These are phyloP conservation scores for Pantherophis vulpinus DNA, from an alignment of 2,797 vertebrate genomes.

Conservation along the genomic window DNA sequence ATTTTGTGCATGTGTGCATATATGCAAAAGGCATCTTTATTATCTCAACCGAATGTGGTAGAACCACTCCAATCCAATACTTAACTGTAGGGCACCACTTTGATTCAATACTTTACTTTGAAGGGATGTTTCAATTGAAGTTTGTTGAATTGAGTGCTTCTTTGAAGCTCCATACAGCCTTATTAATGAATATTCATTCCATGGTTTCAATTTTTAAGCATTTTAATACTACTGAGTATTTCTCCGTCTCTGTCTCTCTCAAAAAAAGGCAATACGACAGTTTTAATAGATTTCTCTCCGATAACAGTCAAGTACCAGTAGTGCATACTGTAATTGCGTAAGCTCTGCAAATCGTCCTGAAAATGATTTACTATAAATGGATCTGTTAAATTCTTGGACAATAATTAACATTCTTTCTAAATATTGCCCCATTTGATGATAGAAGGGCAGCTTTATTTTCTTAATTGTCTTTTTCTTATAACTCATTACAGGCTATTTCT, in stretches of 20 bases:
- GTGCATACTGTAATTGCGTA: not conserved
- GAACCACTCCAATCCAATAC: not conserved
- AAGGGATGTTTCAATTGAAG: not conserved
- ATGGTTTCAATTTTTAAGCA: not conserved
- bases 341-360: not conserved
- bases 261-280: not conserved
- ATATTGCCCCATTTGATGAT: not conserved
- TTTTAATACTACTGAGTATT: not conserved
- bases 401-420: constrained; percentile 14
- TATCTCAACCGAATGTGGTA: not conserved
- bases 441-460: not conserved
- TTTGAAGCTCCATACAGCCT: not conserved
- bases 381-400: not conserved
- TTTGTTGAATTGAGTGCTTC: not conserved
- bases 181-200: not conserved
- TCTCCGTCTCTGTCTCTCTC: not conserved
- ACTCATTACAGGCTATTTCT: not conserved
- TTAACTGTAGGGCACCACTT: not conserved
- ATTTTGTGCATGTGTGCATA: not conserved
- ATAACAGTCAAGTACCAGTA: not conserved
- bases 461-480: not conserved
- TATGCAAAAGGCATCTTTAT: not conserved
- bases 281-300: not conserved
- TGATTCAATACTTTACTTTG: not conserved
- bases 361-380: constrained; percentile 20